phyloP scores from a whole-genome alignment of 2,797 vertebrate species.

The Pipistrellus pygmaeus region DNA sequence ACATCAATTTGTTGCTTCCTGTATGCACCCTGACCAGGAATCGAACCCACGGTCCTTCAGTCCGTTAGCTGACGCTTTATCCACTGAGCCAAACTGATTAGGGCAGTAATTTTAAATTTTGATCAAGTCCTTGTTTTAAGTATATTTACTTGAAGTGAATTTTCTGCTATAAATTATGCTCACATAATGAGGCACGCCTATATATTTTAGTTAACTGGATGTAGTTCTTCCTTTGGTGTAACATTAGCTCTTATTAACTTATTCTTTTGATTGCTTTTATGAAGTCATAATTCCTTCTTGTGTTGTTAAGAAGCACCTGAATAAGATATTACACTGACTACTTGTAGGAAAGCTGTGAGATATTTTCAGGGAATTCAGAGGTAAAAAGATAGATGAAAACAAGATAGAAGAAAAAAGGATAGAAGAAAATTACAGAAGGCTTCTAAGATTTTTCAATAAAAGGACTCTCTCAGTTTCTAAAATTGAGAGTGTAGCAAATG shows the following conservation, averaged over 20 bases:
- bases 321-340: background rate
- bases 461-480: background rate
- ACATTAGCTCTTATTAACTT: background rate
- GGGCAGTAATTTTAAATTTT: conserved; percentile 3
- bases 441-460: background rate
- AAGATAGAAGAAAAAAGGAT: background rate
- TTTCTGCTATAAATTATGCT: background rate
- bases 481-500: background rate
- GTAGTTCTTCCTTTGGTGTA: background rate
- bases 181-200: background rate
- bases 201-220: conserved; percentile 42
- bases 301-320: background rate
- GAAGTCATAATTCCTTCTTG: background rate
- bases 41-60: too few species aligned
- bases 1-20: too few species aligned
- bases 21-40: too few species aligned
- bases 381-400: background rate
- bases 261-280: background rate
- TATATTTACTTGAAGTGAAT: background rate
- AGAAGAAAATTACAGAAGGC: background rate
- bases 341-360: background rate
- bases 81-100: too few species aligned
- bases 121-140: background rate
- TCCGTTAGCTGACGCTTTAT: too few species aligned
- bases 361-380: conserved; percentile 6